Conservation (phyloP, 1,140 invertebrate species). For the Tetraneura akinire region DNA sequence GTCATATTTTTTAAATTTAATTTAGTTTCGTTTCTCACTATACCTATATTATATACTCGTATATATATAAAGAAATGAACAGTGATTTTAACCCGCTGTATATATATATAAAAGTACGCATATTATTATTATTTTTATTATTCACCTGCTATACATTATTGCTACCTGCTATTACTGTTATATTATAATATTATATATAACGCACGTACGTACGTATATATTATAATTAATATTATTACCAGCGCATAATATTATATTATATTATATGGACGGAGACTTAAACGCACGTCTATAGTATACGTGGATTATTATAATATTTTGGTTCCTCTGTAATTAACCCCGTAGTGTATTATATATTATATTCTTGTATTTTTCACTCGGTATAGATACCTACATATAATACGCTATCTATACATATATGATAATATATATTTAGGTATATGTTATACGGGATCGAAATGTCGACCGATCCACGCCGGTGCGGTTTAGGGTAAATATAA, state of each 20-base stretch:
- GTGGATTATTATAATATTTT: conserved; percentile 11
- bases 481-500: too few relatives aligned
- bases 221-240: too few relatives aligned
- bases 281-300: background rate
- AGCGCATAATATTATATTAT: too few relatives aligned
- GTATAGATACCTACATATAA: too few relatives aligned
- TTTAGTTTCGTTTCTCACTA: background rate
- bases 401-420: too few relatives aligned
- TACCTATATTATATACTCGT: too few relatives aligned
- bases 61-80: background rate
- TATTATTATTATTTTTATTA: too few relatives aligned
- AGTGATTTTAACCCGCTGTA: conserved; percentile 21
- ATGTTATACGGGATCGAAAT: background rate
- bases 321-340: background rate
- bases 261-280: background rate
- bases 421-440: too few relatives aligned
- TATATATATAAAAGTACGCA: background rate
- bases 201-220: too few relatives aligned
- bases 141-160: conserved; percentile 13
- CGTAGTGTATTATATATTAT: background rate
- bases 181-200: too few relatives aligned
- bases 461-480: background rate
- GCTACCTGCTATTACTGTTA: background rate
- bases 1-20: conserved; percentile 12
- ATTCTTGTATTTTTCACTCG: too few relatives aligned